Conservation (phyloP, 2,888 invertebrate species). For the Allophyes oxyacanthae region DNA sequence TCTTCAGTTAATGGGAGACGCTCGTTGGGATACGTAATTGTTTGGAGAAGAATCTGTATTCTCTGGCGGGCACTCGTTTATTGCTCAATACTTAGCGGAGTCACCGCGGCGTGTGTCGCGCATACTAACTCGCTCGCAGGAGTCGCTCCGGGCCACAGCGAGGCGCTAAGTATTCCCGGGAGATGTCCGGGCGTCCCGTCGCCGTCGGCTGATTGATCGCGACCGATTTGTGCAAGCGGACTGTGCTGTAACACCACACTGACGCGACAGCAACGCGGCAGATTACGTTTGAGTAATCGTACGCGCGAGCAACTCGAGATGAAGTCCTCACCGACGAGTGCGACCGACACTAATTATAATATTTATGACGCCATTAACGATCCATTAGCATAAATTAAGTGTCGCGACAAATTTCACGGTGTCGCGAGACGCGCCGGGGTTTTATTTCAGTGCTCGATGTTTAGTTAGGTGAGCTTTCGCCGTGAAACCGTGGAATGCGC, state of each 20-base stretch:
- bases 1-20: constrained; percentile 33
- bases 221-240: constrained; percentile 9
- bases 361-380: constrained; percentile 74
- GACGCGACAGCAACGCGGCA: constrained; percentile 3
- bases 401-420: constrained; percentile 76
- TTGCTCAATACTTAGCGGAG: constrained; percentile 58
- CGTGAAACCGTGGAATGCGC: constrained; percentile 71
- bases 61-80: constrained; percentile 50
- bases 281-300: constrained; percentile 22
- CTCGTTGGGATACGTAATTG: constrained; percentile 38
- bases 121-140: constrained; percentile 41
- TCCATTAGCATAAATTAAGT: constrained; percentile 84
- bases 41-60: constrained; percentile 45
- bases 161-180: background rate
- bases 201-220: constrained; percentile 23
- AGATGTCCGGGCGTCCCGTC: constrained; percentile 20
- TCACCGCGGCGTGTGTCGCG: constrained; percentile 36
- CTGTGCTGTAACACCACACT: background rate
- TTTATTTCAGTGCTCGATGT: constrained; percentile 65
- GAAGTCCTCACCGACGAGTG: constrained; percentile 48
- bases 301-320: constrained; percentile 22
- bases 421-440: constrained; percentile 54
- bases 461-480: constrained; percentile 66
- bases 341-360: constrained; percentile 71
- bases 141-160: background rate